Conservation (phyloP, 2,888 invertebrate genomes). For the Temnothorax unifasciatus region DNA sequence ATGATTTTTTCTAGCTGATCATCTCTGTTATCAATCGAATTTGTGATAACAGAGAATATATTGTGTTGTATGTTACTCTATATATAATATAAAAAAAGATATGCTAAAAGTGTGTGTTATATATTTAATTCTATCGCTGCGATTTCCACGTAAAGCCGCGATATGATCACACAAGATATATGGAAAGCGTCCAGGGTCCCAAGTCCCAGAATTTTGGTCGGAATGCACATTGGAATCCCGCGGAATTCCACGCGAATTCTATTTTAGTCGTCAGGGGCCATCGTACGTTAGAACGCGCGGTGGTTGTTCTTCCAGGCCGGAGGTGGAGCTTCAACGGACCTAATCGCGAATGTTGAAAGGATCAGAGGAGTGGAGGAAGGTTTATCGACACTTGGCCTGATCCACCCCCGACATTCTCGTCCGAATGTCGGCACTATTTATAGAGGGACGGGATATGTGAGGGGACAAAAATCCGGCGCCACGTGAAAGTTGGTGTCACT, state of each 20-base stretch:
- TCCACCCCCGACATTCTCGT: constrained; percentile 50
- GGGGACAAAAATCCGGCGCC: constrained; percentile 38
- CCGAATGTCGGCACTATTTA: constrained; percentile 31
- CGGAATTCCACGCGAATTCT: constrained; percentile 50
- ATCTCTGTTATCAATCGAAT: neutral
- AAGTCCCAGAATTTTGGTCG: constrained; percentile 1
- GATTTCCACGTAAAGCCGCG: neutral
- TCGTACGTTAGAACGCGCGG: constrained; percentile 37
- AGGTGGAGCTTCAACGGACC: constrained; percentile 19
- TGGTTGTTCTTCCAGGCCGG: constrained; percentile 18
- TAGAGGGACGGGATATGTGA: constrained; percentile 30
- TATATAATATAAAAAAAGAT: constrained; percentile 14
- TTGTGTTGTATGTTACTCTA: neutral
- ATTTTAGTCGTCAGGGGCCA: constrained; percentile 52
- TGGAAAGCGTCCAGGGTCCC: neutral
- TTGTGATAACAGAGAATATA: neutral
- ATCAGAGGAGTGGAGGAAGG: constrained; percentile 38
- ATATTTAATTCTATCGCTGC: neutral
- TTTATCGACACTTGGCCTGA: constrained; percentile 47
- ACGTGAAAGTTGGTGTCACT: constrained; percentile 22
- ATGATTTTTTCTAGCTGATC: neutral
- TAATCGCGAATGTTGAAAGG: constrained; percentile 51
- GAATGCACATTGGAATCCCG: constrained; percentile 46
- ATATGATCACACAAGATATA: neutral
- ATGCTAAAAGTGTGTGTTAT: constrained; percentile 4